Evolutionary conservation across 2,797 vertebrate genomes (phyloP).

Genomic region (Myotis vivesi): DNA sequence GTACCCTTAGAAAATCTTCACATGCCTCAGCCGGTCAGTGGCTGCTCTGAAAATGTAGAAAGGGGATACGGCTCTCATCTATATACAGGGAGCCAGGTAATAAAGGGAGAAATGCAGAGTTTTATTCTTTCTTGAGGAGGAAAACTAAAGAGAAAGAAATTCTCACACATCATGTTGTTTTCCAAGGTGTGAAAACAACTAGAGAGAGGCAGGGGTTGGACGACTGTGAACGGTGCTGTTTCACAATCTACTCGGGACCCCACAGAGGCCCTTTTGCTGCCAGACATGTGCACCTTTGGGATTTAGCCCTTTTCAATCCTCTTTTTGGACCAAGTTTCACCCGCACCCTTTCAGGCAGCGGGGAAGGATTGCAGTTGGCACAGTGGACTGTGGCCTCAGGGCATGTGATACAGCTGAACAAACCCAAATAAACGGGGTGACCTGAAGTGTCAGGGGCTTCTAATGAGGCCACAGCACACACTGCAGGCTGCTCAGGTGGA

Average conservation of each 20-base stretch:
- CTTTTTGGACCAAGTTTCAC: neutral
- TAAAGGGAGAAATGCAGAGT: neutral
- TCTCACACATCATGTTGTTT: neutral
- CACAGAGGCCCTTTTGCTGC: neutral
- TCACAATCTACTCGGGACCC: fast-evolving
- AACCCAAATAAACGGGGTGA: neutral
- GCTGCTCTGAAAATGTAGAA: neutral
- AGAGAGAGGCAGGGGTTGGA: neutral
- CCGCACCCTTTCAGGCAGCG: neutral
- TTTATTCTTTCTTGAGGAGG: neutral
- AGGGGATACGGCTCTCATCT: neutral
- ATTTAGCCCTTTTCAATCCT: neutral
- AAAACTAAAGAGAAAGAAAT: neutral
- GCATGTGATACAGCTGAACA: no score
- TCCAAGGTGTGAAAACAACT: neutral
- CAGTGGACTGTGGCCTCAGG: neutral
- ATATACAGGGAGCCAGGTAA: neutral
- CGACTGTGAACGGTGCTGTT: fast-evolving
- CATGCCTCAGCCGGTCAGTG: neutral
- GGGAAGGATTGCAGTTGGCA: neutral
- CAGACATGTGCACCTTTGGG: neutral
- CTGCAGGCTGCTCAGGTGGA: no score
- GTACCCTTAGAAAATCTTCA: neutral
- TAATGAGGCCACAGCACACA: neutral
- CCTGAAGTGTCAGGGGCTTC: neutral